Percentiles rank a stretch among this genome's conserved stretches.
These are phyloP conservation scores for Eulemur coronatus DNA, from an alignment of 2,797 vertebrate genomes.

Conservation along the genomic window DNA sequence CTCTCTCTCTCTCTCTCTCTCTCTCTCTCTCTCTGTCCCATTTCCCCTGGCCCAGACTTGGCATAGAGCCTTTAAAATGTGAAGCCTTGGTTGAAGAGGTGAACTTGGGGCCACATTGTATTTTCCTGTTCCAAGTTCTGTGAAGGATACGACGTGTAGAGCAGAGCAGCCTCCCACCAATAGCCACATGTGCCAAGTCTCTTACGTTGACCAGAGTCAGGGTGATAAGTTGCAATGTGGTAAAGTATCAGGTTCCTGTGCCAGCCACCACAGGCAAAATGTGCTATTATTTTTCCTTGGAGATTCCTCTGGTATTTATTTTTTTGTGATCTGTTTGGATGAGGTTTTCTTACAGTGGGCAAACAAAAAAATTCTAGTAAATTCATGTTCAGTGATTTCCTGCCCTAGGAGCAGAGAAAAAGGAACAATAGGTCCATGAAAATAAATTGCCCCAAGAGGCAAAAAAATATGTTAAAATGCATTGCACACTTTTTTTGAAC, in stretches of 20 bases:
- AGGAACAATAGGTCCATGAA: neutral
- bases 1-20: neutral
- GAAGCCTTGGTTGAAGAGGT: neutral
- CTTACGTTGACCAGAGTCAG: neutral
- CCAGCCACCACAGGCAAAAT: neutral
- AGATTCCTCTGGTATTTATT: neutral
- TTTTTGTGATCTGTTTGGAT: constrained; percentile 34
- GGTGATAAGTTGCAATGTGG: neutral
- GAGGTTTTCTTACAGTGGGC: neutral
- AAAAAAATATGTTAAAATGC: neutral
- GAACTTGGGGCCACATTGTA: neutral
- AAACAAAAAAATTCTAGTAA: neutral
- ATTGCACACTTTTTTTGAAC: neutral
- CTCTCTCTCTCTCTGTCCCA: neutral
- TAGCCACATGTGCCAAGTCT: neutral
- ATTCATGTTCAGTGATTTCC: neutral
- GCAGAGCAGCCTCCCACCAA: neutral
- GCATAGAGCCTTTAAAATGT: neutral
- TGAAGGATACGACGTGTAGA: neutral
- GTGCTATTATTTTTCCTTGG: constrained; percentile 2
- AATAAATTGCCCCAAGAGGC: neutral
- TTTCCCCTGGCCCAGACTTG: neutral
- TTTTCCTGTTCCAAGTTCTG: neutral
- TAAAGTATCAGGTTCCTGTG: neutral
- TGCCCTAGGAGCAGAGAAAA: neutral